A percentile compares a stretch with the other conserved stretches of the same genome.
Evolutionary conservation across 2,888 invertebrate species (phyloP).

Genomic region (Tetranychus piercei): DNA sequence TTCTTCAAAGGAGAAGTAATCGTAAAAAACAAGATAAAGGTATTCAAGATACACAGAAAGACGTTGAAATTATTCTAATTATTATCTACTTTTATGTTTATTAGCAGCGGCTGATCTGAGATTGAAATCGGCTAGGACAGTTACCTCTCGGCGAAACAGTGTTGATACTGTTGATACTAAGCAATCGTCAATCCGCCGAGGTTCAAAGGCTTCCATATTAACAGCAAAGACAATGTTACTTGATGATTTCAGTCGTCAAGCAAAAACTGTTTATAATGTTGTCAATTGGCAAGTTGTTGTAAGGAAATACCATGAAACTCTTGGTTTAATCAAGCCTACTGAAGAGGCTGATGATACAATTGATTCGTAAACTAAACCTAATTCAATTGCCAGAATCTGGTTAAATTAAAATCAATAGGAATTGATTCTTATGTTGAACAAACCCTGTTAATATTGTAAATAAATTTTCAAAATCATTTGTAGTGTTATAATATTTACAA

Average conservation of each 20-base stretch:
- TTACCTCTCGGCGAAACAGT: background rate
- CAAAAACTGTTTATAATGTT: constrained; percentile 34
- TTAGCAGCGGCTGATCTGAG: background rate
- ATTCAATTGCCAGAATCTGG: background rate
- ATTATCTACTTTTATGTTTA: no score
- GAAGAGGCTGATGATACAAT: constrained; percentile 21
- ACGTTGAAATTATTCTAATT: no score
- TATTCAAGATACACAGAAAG: no score
- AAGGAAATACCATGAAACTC: constrained; percentile 48
- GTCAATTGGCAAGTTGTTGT: constrained; percentile 79
- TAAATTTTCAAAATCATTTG: background rate
- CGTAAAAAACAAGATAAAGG: no score
- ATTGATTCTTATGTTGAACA: no score
- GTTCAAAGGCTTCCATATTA: background rate
- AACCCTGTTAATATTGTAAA: no score
- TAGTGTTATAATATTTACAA: background rate
- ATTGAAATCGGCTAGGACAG: background rate
- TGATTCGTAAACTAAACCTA: background rate
- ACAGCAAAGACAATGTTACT: background rate
- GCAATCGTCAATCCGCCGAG: background rate
- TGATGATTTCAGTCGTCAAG: background rate
- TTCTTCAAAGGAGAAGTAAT: background rate
- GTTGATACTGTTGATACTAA: background rate
- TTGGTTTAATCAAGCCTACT: constrained; percentile 24
- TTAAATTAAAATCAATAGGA: no score